These are phyloP conservation scores for Choreutis nemorana DNA, from an alignment of 2,888 invertebrate genomes.

Conservation along the genomic window DNA sequence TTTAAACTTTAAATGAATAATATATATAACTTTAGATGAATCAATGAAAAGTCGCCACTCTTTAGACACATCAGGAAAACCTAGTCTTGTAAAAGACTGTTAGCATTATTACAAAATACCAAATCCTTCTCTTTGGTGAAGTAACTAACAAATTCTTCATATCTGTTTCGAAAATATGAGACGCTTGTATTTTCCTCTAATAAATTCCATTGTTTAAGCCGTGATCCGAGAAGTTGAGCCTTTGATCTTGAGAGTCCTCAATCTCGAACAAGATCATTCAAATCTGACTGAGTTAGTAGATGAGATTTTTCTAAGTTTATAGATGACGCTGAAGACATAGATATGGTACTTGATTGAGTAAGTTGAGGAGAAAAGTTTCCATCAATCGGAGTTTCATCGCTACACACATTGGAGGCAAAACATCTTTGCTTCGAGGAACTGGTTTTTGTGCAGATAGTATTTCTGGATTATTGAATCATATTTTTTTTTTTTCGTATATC, in stretches of 20 bases:
- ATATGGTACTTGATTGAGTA: no score
- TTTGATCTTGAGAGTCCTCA: conserved; percentile 6
- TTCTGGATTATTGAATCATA: neutral
- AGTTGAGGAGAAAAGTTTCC: neutral
- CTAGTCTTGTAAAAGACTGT: neutral
- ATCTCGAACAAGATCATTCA: conserved; percentile 7
- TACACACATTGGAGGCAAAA: no score
- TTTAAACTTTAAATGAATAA: no score
- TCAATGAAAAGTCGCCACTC: neutral
- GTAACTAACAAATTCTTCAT: neutral
- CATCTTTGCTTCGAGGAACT: neutral
- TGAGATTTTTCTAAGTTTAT: no score
- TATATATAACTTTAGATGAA: neutral
- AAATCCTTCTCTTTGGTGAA: conserved; percentile 1
- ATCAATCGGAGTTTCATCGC: neutral
- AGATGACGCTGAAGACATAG: no score
- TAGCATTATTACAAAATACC: neutral
- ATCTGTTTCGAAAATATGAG: neutral
- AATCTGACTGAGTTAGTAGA: conserved; percentile 2
- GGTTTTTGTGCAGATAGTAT: neutral
- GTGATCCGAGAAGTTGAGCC: conserved; percentile 6
- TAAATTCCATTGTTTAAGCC: conserved; percentile 7
- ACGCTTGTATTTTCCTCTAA: conserved; percentile 3
- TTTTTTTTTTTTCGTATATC: no score
- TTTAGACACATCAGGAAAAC: neutral